Percentiles rank a stretch among this genome's conserved stretches.
phyloP scores from a whole-genome alignment of 2,797 vertebrate genomes.

The Argyrosomus regius region DNA sequence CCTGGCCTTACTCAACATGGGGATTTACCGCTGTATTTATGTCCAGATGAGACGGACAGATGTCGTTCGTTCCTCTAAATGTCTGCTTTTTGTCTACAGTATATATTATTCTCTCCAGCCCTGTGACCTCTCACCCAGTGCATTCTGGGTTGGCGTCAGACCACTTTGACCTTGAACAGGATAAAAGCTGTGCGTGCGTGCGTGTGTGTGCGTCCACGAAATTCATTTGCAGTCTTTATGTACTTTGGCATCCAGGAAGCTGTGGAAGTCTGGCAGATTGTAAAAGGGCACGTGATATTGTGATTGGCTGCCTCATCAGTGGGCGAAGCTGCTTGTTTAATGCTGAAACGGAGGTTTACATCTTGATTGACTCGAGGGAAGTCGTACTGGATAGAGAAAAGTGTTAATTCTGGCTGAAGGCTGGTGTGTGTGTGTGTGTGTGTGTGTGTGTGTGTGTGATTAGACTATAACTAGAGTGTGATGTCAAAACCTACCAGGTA shows the following conservation, averaged over 20 bases:
- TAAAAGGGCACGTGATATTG: slow-evolving; percentile 10
- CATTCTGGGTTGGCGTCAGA: slow-evolving; percentile 10
- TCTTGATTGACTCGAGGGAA: slow-evolving; percentile 12
- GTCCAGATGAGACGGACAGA: not conserved
- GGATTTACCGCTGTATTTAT: not conserved
- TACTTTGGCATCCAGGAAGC: slow-evolving; percentile 29
- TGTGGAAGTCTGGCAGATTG: slow-evolving; percentile 5
- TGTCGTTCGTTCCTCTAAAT: no score
- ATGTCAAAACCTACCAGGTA: slow-evolving; percentile 62
- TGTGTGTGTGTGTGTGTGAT: not conserved
- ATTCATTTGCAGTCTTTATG: slow-evolving; percentile 7
- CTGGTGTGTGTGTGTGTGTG: slow-evolving; percentile 17
- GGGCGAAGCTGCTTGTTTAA: slow-evolving; percentile 22
- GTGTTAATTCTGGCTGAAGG: slow-evolving; percentile 48
- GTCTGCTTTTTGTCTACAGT: no score
- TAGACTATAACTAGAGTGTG: slow-evolving; percentile 37
- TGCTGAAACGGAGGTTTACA: slow-evolving; percentile 2
- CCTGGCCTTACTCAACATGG: not conserved
- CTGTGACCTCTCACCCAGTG: not conserved
- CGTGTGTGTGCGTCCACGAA: no score
- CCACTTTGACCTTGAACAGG: not conserved
- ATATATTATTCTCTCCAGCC: not conserved
- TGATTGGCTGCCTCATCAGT: slow-evolving; percentile 28
- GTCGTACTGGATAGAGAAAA: not conserved
- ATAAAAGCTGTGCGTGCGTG: not conserved